phyloP scores from a whole-genome alignment of 2,113 vertebrate genomes.

The Coptodon rendalli region DNA sequence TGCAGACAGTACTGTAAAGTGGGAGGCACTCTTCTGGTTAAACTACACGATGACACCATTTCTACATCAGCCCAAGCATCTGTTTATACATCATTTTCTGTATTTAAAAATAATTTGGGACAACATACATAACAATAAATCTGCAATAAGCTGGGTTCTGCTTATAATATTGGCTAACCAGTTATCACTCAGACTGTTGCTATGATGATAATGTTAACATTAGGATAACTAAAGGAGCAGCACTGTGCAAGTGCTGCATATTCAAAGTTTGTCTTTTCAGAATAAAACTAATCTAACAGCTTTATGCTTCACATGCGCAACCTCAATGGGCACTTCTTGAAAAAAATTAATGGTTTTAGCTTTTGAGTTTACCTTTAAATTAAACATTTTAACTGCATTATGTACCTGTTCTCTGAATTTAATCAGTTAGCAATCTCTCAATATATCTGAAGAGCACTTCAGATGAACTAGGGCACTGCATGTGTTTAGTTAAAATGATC shows the following conservation, averaged over 20 bases:
- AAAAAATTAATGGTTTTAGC: not conserved
- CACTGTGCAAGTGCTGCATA: not conserved
- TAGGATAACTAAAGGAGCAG: not conserved
- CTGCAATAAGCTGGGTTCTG: not conserved
- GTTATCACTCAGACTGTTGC: not conserved
- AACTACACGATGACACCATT: not conserved
- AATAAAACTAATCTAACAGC: not conserved
- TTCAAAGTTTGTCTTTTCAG: not conserved
- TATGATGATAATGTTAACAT: not conserved
- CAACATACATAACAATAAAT: not conserved
- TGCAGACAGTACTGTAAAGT: not conserved
- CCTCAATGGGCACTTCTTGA: not conserved
- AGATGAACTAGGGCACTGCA: not conserved
- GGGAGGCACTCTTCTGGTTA: not conserved
- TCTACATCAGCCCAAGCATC: not conserved
- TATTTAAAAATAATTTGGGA: not conserved
- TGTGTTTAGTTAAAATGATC: not conserved
- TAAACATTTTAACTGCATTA: not conserved
- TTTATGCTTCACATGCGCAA: not conserved
- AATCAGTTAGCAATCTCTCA: not conserved
- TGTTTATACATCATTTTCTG: not conserved
- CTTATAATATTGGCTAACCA: not conserved
- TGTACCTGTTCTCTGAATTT: not conserved
- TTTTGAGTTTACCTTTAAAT: not conserved
- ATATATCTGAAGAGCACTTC: not conserved